Evolutionary conservation across 1,140 invertebrate genomes (phyloP).

Genomic region (Anadara kagoshimensis): DNA sequence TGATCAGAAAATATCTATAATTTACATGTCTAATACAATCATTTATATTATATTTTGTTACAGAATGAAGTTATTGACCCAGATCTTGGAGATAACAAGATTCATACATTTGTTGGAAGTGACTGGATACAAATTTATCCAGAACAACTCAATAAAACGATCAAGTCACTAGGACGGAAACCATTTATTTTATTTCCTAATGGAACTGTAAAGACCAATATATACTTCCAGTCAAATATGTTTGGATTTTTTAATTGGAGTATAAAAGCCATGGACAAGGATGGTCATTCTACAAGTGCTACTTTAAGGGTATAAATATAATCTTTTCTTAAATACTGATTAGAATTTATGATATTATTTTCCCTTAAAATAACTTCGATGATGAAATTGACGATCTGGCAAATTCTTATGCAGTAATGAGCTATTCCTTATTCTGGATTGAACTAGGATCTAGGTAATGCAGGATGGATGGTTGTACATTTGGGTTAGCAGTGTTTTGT

Average conservation of each 20-base stretch:
- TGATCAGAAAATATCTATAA: no score
- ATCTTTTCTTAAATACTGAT: not conserved
- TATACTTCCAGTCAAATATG: constrained; percentile 96
- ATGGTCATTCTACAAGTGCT: constrained; percentile 74
- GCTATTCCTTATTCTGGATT: not conserved
- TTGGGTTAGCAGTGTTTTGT: no score
- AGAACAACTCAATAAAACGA: constrained; percentile 23
- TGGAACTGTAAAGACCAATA: constrained; percentile 90
- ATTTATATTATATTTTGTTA: no score
- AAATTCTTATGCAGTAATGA: not conserved
- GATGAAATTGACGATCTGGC: not conserved
- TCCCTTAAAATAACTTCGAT: not conserved
- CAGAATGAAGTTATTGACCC: constrained; percentile 84
- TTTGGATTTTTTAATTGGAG: constrained; percentile 97
- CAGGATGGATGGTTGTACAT: no score
- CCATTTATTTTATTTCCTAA: constrained; percentile 88
- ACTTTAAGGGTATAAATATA: constrained; percentile 36
- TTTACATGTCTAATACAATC: no score
- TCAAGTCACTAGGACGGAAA: constrained; percentile 80
- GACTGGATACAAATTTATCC: constrained; percentile 84
- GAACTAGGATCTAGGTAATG: no score
- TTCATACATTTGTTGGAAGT: constrained; percentile 84
- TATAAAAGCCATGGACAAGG: constrained; percentile 89
- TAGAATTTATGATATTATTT: not conserved
- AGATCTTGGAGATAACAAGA: constrained; percentile 85